phyloP scores from a whole-genome alignment of 2,888 invertebrate species.

The Drosophila flavopinicola region DNA sequence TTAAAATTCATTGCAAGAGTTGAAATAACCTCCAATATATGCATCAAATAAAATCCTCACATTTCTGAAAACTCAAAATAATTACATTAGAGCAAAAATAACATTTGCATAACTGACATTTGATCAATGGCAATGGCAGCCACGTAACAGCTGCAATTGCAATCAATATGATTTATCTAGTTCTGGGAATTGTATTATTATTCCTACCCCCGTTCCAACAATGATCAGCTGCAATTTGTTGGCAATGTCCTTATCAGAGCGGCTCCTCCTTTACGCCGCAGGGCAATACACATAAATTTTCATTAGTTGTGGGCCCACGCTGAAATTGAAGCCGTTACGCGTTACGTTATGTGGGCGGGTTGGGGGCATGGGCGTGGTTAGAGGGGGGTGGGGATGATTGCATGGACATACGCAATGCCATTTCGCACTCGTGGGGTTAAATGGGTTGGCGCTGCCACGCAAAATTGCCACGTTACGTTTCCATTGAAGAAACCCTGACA shows the following conservation, averaged over 20 bases:
- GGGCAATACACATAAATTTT: conserved; percentile 53
- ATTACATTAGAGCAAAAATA: background rate
- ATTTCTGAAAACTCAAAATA: too few species aligned
- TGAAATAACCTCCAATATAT: too few species aligned
- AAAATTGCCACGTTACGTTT: conserved; percentile 35
- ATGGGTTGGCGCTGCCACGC: conserved; percentile 14
- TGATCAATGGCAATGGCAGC: background rate
- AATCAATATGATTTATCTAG: conserved; percentile 37
- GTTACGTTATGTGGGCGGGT: background rate
- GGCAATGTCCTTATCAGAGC: conserved; percentile 24
- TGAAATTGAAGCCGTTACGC: conserved; percentile 35
- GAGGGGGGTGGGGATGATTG: background rate
- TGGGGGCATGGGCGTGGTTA: background rate
- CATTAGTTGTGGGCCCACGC: conserved; percentile 51
- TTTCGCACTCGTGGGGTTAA: conserved; percentile 27
- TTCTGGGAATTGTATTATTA: background rate
- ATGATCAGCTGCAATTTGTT: conserved; percentile 56
- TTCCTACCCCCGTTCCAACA: background rate
- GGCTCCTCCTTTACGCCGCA: conserved; percentile 6
- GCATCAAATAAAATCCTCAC: too few species aligned
- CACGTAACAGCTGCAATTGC: conserved; percentile 29
- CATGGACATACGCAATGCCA: conserved; percentile 12
- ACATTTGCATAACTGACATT: background rate
- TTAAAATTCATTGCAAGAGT: too few species aligned
- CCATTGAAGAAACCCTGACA: conserved; percentile 47